Base-by-base conservation (phyloP, 2,888 invertebrate species). In the Saturnia pavonia region DNA sequence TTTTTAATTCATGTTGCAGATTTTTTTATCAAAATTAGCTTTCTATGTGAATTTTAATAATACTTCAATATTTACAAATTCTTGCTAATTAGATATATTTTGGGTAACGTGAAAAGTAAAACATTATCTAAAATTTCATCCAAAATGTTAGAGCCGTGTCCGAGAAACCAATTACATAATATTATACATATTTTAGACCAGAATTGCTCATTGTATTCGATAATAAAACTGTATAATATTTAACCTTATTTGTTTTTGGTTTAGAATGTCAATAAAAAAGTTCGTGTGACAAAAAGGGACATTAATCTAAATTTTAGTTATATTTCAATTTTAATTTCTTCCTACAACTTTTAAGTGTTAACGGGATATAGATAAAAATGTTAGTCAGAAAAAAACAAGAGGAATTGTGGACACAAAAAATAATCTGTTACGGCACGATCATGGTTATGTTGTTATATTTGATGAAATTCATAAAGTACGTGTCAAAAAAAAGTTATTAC, bases 361-460 rank as follows among this genome's bases (percentile, higher is more conserved):
- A 71, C 45, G 63, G 65, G 65, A 66, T 69, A 40, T 19, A 68
- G n/a, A 67, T n/a, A 72, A 80, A 73, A 74, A 89, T 89, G 90
- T 79, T 90, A 72, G 76, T 83, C 0, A 78, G 82, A 74, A 88
- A 85, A 71, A 78, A 82, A 71, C 54, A 78, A 0, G 82, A 86
- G 0, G 87, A 86, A 0, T 66, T 67, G 0, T 40, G 72, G 1
- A 67, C 77, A 11, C 82, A 84, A 4, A 82, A 78, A 60, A 42
- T 87, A 19, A 69, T 89, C 67, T 81, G 77, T 45, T 88, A 80
- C 43, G 83, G 81, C 0, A 80, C 76, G 0, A 25, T 83, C 14
- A 12, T 84, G 11, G 51, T 90, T 8, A 3, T 88, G 4, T 67
- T 88, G 42, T 34, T 85, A 2, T 87, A 76, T 66, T 60, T 84